These are phyloP conservation scores for Cosmia trapezina DNA, from an alignment of 2,888 invertebrate genomes.

Conservation along the genomic window DNA sequence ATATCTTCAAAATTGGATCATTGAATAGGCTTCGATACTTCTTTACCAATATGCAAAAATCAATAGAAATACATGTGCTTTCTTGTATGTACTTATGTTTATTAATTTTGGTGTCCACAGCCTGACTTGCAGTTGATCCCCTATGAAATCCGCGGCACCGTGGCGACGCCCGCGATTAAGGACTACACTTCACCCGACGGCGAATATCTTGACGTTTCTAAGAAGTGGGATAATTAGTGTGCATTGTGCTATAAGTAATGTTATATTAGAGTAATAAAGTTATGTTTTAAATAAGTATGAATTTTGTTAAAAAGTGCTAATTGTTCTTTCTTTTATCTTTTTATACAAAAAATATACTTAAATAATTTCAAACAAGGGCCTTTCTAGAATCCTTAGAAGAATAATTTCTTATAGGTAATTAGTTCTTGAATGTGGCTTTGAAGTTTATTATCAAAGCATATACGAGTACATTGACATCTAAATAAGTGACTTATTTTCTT, in stretches of 20 bases:
- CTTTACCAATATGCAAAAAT: neutral
- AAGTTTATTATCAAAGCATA: neutral
- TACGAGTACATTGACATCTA: neutral
- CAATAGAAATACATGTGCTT: neutral
- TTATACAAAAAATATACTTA: no score
- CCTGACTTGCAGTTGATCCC: slow-evolving; percentile 93
- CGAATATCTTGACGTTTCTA: slow-evolving; percentile 95
- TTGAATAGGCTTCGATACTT: neutral
- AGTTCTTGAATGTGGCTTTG: neutral
- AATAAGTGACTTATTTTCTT: neutral
- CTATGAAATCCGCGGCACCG: slow-evolving; percentile 93
- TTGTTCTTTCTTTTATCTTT: neutral
- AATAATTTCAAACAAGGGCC: neutral
- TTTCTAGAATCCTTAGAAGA: neutral
- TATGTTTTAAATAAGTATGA: slow-evolving; percentile 35
- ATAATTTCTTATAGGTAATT: neutral
- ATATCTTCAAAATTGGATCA: neutral
- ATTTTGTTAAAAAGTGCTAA: slow-evolving; percentile 17
- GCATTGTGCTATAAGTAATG: slow-evolving; percentile 53
- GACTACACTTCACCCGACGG: slow-evolving; percentile 96
- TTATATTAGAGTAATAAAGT: slow-evolving; percentile 67
- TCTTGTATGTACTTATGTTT: neutral
- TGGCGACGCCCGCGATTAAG: slow-evolving; percentile 95
- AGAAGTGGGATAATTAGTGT: slow-evolving; percentile 92
- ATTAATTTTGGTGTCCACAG: slow-evolving; percentile 85